These are phyloP conservation scores for Philaenus spumarius DNA, from an alignment of 1,140 invertebrate genomes.

Conservation along the genomic window DNA sequence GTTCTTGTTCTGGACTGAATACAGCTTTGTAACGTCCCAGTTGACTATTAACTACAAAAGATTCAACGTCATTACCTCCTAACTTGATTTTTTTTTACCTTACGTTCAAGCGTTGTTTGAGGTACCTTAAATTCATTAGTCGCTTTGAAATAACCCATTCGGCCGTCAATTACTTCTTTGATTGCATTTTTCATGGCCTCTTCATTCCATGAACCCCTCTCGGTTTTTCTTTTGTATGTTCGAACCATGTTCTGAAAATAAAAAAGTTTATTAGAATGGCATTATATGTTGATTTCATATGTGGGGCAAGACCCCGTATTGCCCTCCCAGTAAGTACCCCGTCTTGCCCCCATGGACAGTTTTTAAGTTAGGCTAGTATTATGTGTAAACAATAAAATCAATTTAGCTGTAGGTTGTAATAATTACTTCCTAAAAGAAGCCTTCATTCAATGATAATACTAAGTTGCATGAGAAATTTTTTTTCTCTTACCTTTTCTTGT, in stretches of 20 bases:
- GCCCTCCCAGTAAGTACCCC: too few species aligned
- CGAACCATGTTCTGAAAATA: slow-evolving; percentile 25
- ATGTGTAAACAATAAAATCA: too few species aligned
- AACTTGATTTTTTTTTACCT: slow-evolving; percentile 20
- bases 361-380: too few species aligned
- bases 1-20: slow-evolving; percentile 16
- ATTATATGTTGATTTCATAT: too few species aligned
- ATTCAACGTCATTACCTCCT: background rate
- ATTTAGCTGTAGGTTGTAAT: too few species aligned
- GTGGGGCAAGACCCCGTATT: too few species aligned
- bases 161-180: slow-evolving; percentile 42
- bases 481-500: too few species aligned
- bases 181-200: slow-evolving; percentile 43
- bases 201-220: slow-evolving; percentile 43
- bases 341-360: too few species aligned
- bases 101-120: slow-evolving; percentile 29
- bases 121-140: slow-evolving; percentile 25
- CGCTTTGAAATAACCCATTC: slow-evolving; percentile 44
- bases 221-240: slow-evolving; percentile 45
- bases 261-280: too few species aligned
- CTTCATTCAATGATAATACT: too few species aligned
- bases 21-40: slow-evolving; percentile 5
- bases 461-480: too few species aligned
- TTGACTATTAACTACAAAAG: background rate
- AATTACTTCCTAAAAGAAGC: too few species aligned